Evolutionary conservation across 2,888 invertebrate species (phyloP).

Genomic region (Synergus itoensis): DNA sequence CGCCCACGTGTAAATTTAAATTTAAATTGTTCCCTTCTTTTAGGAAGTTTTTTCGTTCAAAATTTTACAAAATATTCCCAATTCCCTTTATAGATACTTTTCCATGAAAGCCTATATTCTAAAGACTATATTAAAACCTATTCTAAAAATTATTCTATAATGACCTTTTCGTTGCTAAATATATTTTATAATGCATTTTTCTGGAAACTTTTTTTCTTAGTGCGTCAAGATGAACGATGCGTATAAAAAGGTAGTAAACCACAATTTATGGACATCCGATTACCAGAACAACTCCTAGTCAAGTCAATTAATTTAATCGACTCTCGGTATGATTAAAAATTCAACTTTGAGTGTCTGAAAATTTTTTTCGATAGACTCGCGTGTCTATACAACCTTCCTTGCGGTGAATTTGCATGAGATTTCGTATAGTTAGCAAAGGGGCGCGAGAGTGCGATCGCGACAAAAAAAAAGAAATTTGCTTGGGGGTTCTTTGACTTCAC

Average conservation of each 20-base stretch:
- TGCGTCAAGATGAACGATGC: not conserved
- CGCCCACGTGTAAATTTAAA: constrained; percentile 9
- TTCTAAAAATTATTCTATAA: not conserved
- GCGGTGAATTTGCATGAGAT: constrained; percentile 35
- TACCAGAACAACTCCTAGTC: not conserved
- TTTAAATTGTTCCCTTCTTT: constrained; percentile 9
- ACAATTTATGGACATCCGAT: constrained; percentile 5
- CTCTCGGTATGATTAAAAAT: constrained; percentile 19
- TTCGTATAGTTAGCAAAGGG: constrained; percentile 18
- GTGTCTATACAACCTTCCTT: constrained; percentile 28
- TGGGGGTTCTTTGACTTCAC: constrained; percentile 21
- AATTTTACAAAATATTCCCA: not conserved
- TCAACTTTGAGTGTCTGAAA: not conserved
- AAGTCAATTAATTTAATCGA: constrained; percentile 5
- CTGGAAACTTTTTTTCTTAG: not conserved
- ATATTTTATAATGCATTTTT: not conserved
- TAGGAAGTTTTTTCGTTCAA: not conserved
- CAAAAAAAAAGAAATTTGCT: constrained; percentile 29
- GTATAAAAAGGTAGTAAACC: constrained; percentile 15
- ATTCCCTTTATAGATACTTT: too few species aligned
- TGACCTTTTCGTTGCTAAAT: not conserved
- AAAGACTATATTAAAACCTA: too few species aligned
- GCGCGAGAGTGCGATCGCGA: not conserved
- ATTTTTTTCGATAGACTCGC: constrained; percentile 23
- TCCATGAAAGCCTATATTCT: too few species aligned